Conservation (phyloP, 2,888 invertebrate species). For the Acanthopleura granulata region DNA sequence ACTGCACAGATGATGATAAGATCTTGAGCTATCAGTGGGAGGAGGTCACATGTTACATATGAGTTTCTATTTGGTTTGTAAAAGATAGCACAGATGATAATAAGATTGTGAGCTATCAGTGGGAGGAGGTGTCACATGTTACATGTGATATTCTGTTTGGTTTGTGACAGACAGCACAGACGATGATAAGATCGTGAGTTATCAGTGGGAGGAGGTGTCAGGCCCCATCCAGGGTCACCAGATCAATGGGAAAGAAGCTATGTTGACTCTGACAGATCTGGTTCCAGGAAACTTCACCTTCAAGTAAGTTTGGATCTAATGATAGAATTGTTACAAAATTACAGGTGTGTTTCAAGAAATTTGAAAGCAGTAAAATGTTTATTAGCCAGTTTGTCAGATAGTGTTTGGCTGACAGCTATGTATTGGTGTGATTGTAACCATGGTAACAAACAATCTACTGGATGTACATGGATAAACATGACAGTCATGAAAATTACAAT, state of each 20-base stretch:
- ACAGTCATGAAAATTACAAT: too few relatives aligned
- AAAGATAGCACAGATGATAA: conserved; percentile 83
- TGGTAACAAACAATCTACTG: too few relatives aligned
- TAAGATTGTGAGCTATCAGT: conserved; percentile 88
- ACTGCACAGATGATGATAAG: not conserved
- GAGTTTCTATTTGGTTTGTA: conserved; percentile 22
- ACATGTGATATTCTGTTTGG: not conserved
- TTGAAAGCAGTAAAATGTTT: too few relatives aligned
- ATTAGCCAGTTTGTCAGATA: too few relatives aligned
- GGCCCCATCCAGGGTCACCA: conserved; percentile 79
- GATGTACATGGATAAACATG: too few relatives aligned
- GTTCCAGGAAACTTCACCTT: conserved; percentile 78
- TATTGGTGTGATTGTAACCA: too few relatives aligned
- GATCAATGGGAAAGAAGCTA: conserved; percentile 81
- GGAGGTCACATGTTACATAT: not conserved
- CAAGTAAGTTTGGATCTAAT: conserved; percentile 56
- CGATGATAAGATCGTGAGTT: conserved; percentile 87
- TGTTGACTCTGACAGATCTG: conserved; percentile 86
- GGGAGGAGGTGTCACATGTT: conserved; percentile 81
- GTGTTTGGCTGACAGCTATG: too few relatives aligned
- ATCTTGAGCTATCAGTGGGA: not conserved
- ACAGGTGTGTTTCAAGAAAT: too few relatives aligned
- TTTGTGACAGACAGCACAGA: conserved; percentile 76
- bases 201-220: conserved; percentile 93
- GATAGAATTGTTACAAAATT: too few relatives aligned